Base-by-base conservation (phyloP, 1,140 invertebrate species). In the Artemia franciscana region DNA sequence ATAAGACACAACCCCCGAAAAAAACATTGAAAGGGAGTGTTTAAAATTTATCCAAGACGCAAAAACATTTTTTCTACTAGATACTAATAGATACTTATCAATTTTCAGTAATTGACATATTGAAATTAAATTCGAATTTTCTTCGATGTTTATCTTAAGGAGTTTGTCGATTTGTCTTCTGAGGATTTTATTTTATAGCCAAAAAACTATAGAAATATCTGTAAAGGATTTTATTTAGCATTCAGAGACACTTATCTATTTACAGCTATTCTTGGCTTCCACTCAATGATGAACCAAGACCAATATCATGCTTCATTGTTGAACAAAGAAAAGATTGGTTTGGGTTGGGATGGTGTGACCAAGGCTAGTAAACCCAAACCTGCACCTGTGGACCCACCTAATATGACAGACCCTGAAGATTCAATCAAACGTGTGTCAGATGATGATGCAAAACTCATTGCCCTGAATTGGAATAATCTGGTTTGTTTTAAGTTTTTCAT, bases 231-330 rank as follows among this genome's bases (percentile, higher is more conserved):
- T n/a, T n/a, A n/a, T n/a, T n/a, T n/a, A n/a, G n/a, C n/a, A n/a
- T n/a, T n/a, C n/a, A n/a, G n/a, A n/a, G n/a, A n/a, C n/a, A n/a
- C n/a, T n/a, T n/a, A n/a, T 67, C 23, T 68, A 67, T 67, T 75
- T 78, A 24, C 74, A 92, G 93, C 92, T 77, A 95, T 97, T 75
- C 79, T 98, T 65, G 95, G 95, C 69, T 95, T 99, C 78, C 94
- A 98, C 76, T 97, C 93, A 60, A 96, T 98, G 88, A 88, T 99
- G 84, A 98, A 97, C 76, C 95, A 98, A 79, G 92, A 96, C 73
- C 95, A 99, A 75, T 99, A 96, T 75, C 91, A 98, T 75, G 92
- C 93, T 60, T 95, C 93, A 51, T 74, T 93, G 59, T 73, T 90
- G 62, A 92, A 92, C 76, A 91, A 91, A 75, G 86, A 61, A 12